phyloP scores from a whole-genome alignment of 2,113 vertebrate species.

The Mesocricetus auratus region DNA sequence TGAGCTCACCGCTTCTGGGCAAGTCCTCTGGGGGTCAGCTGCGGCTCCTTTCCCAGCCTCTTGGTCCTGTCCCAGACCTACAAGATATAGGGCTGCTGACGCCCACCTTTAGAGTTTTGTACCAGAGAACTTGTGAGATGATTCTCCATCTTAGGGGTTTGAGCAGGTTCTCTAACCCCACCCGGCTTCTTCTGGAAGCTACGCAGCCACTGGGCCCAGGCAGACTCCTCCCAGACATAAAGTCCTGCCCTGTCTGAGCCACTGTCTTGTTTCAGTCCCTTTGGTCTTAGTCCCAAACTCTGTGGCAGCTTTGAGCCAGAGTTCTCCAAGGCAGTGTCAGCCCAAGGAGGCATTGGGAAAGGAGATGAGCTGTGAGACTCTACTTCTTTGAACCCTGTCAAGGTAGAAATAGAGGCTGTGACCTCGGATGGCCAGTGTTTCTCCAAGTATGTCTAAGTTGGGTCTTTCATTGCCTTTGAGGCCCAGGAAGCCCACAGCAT shows the following conservation, averaged over 20 bases:
- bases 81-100: background rate
- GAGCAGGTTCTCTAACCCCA: background rate
- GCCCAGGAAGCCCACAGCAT: background rate
- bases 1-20: conserved; percentile 76
- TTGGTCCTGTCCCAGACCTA: background rate
- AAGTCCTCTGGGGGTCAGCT: conserved; percentile 75
- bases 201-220: background rate
- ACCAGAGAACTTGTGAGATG: background rate
- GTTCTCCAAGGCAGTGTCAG: background rate
- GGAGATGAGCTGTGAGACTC: background rate
- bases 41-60: conserved; percentile 23
- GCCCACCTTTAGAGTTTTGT: background rate
- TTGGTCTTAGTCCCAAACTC: background rate
- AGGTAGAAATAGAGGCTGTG: background rate
- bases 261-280: background rate
- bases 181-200: background rate
- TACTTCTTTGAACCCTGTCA: background rate
- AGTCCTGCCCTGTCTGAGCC: background rate
- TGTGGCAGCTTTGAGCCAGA: background rate
- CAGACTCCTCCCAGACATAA: background rate
- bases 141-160: background rate
- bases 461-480: background rate
- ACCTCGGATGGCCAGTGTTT: background rate
- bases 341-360: background rate
- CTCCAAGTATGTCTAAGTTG: background rate